Evolutionary conservation across 2,797 vertebrate species (phyloP).

Genomic region (Parauchenoglanis ngamensis): DNA sequence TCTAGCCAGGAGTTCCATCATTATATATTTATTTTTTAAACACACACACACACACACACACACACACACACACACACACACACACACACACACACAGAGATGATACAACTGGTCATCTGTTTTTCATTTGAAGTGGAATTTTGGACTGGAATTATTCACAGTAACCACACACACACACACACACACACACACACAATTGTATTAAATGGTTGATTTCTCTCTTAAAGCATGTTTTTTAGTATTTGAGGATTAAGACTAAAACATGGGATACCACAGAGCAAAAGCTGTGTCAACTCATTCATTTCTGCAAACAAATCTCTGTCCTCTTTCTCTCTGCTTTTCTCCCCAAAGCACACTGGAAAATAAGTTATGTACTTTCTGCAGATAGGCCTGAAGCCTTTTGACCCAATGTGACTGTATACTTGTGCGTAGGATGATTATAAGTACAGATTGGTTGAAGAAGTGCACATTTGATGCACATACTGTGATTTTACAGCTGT

Average conservation of each 20-base stretch:
- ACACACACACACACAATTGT: slow-evolving; percentile 8
- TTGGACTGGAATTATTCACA: slow-evolving; percentile 43
- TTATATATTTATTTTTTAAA: not conserved
- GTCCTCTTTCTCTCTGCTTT: not conserved
- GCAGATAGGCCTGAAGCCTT: not conserved
- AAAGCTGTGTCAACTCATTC: not conserved
- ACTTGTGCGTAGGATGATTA: not conserved
- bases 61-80: slow-evolving; percentile 5
- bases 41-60: slow-evolving; percentile 8
- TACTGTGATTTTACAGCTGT: not conserved
- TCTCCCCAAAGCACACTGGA: not conserved
- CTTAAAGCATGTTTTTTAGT: slow-evolving; percentile 7
- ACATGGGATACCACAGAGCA: slow-evolving; percentile 13
- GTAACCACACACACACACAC: slow-evolving; percentile 19
- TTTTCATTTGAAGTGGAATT: slow-evolving; percentile 47
- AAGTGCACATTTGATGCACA: not conserved
- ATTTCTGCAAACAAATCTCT: not conserved
- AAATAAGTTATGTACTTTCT: slow-evolving; percentile 16
- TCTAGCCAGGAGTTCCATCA: not conserved
- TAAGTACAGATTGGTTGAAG: not conserved
- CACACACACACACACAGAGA: slow-evolving; percentile 8
- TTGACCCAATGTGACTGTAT: slow-evolving; percentile 6
- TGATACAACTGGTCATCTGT: slow-evolving; percentile 52
- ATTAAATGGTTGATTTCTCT: slow-evolving; percentile 15
- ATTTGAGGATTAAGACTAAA: slow-evolving; percentile 8